phyloP scores from a whole-genome alignment of 2,113 vertebrate genomes.

The Gnathonemus longibarbis region DNA sequence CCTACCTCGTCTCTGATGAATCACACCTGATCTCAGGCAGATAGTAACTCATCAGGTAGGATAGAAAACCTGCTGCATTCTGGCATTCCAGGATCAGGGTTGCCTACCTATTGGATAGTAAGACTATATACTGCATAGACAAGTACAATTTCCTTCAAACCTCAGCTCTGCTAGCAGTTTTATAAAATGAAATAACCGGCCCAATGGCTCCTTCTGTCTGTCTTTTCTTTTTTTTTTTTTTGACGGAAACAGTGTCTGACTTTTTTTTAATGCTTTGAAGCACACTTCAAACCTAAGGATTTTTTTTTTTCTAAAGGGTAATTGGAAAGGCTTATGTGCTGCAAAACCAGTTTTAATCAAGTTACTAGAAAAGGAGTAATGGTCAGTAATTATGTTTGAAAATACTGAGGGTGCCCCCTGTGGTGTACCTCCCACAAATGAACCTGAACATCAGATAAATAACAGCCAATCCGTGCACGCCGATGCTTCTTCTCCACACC shows the following conservation, averaged over 20 bases:
- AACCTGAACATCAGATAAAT: not conserved
- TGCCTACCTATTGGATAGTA: not conserved
- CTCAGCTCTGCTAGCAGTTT: not conserved
- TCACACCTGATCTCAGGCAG: not conserved
- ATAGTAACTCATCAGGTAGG: not conserved
- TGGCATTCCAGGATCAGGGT: not conserved
- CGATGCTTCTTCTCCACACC: not conserved
- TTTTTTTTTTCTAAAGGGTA: constrained; percentile 2
- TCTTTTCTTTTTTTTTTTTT: not conserved
- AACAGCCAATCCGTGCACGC: not conserved
- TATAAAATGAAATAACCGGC: not conserved
- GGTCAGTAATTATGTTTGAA: constrained; percentile 5
- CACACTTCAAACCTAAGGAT: not conserved
- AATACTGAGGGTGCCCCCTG: constrained; percentile 1
- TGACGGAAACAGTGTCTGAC: not conserved
- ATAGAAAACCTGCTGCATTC: not conserved
- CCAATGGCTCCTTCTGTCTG: not conserved
- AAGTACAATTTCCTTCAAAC: not conserved
- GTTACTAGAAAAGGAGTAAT: not conserved
- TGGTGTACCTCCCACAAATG: not conserved
- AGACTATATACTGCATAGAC: not conserved
- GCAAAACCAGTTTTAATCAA: constrained; percentile 9
- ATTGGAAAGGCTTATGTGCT: constrained; percentile 1
- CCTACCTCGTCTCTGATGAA: not conserved
- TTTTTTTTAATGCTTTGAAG: constrained; percentile 1